Evolutionary conservation across 2,888 invertebrate genomes (phyloP).

Genomic region (Dinocampus coccinellae): DNA sequence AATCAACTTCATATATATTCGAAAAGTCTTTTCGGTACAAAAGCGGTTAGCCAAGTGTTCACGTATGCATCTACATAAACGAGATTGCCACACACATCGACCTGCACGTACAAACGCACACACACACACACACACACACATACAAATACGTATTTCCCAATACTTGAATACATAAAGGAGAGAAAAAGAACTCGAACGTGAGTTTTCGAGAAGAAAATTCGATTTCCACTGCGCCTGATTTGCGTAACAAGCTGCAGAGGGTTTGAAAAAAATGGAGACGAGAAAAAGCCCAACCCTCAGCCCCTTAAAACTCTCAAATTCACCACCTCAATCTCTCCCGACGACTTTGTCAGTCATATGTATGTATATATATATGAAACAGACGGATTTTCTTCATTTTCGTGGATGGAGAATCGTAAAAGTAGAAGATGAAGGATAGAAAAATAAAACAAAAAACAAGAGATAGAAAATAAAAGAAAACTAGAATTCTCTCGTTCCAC

Average conservation of each 20-base stretch:
- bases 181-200: conserved; percentile 16
- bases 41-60: conserved; percentile 28
- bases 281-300: conserved; percentile 5
- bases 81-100: conserved; percentile 38
- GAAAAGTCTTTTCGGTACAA: not conserved
- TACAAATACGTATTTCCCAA: not conserved
- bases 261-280: conserved; percentile 26
- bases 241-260: conserved; percentile 61
- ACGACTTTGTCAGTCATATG: not conserved
- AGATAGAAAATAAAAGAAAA: conserved; percentile 18
- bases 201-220: conserved; percentile 56
- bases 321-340: conserved; percentile 8
- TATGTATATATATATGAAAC: conserved; percentile 8
- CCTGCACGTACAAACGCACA: not conserved
- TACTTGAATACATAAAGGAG: not conserved
- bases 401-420: conserved; percentile 3
- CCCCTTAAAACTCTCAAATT: conserved; percentile 18
- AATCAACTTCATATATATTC: conserved; percentile 20
- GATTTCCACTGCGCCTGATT: conserved; percentile 62
- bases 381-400: conserved; percentile 26
- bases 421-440: conserved; percentile 4
- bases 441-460: not conserved
- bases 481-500: conserved; percentile 29
- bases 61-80: conserved; percentile 46
- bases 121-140: conserved; percentile 30